These are phyloP conservation scores for Meandrusa payeni DNA, from an alignment of 2,888 invertebrate genomes.

Conservation along the genomic window DNA sequence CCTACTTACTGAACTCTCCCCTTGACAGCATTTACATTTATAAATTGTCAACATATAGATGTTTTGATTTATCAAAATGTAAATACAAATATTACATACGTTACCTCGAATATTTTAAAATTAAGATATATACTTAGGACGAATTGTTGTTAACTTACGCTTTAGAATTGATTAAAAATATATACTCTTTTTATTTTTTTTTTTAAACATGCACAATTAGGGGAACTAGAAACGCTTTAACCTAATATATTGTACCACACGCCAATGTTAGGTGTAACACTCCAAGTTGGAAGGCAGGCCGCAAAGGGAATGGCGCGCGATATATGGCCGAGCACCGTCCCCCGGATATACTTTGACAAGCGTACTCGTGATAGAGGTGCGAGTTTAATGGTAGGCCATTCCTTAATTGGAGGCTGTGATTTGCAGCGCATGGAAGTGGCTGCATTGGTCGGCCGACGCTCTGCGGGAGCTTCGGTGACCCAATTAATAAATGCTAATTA, in stretches of 20 bases:
- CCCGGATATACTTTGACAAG: constrained; percentile 35
- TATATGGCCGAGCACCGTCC: constrained; percentile 42
- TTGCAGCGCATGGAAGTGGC: constrained; percentile 1
- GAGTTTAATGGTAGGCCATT: constrained; percentile 38
- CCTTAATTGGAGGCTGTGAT: constrained; percentile 31
- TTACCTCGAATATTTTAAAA: too few relatives aligned
- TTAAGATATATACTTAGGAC: too few relatives aligned
- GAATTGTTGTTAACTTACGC: too few relatives aligned
- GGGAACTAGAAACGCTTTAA: constrained; percentile 5
- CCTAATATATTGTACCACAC: constrained; percentile 28
- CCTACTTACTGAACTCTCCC: too few relatives aligned
- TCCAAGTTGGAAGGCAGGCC: constrained; percentile 40
- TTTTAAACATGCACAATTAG: too few relatives aligned
- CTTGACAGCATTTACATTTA: too few relatives aligned
- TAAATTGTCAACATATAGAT: too few relatives aligned
- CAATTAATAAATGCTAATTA: constrained; percentile 13
- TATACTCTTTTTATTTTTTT: too few relatives aligned
- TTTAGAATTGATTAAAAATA: too few relatives aligned
- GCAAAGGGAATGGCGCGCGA: constrained; percentile 40
- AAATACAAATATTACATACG: too few relatives aligned
- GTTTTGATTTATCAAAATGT: too few relatives aligned
- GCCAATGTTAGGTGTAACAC: constrained; percentile 32
- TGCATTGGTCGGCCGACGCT: neutral
- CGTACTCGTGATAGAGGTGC: constrained; percentile 33
- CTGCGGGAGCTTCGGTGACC: constrained; percentile 2